phyloP scores from a whole-genome alignment of 2,888 invertebrate genomes.

The Tipula lateralis region DNA sequence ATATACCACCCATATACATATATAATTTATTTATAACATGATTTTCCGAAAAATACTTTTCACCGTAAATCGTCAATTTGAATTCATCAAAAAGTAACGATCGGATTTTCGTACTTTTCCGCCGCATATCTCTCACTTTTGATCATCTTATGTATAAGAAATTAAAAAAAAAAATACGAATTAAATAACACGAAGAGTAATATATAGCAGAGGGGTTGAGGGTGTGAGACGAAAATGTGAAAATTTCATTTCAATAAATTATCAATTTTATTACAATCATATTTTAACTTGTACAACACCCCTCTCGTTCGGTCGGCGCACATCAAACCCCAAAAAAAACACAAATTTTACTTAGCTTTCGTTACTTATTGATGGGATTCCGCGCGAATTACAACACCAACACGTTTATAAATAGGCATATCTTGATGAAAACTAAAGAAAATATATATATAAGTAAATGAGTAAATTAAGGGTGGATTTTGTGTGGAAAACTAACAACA shows the following conservation, averaged over 20 bases:
- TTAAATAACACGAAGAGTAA: background rate
- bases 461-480: background rate
- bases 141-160: background rate
- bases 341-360: background rate
- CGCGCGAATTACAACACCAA: constrained; percentile 9
- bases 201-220: no score
- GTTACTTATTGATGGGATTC: background rate
- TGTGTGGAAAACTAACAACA: background rate
- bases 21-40: background rate
- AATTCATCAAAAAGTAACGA: constrained; percentile 4
- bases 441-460: background rate
- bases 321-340: background rate
- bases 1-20: background rate
- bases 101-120: background rate
- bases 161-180: background rate
- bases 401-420: background rate
- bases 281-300: background rate
- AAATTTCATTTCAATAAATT: constrained; percentile 1
- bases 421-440: background rate
- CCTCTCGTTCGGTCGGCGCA: background rate
- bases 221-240: background rate
- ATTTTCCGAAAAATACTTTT: background rate
- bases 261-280: background rate
- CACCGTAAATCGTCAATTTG: background rate
- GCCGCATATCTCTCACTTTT: background rate